Base-by-base conservation (phyloP, 2,888 invertebrate genomes). In the Clepsis dumicolana region DNA sequence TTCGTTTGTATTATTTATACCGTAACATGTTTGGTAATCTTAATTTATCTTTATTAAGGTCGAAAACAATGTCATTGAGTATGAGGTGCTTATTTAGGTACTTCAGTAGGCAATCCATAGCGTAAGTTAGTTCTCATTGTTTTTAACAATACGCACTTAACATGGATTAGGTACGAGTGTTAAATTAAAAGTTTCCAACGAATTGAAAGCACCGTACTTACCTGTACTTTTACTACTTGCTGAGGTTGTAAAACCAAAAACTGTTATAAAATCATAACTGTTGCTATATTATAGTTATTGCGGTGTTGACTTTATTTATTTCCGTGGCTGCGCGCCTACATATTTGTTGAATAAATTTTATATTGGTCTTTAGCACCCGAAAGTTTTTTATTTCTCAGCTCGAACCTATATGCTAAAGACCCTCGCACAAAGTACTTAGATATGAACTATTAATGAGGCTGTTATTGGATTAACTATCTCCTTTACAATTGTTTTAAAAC, bases 281-380 rank as follows among this genome's bases (percentile, higher is more conserved):
- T 48, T 21, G 21, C 16, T 18, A 21, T 21, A 21, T 48, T 48
- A 48, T 18, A n/a, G n/a, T n/a, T n/a, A 21, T 48, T 21, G 48
- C 21, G 21, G 10, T 48, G 21, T 48, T 48, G 3, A 18, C 48
- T 48, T 48, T 48, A 12, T 48, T 48, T 21, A 48, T 48, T 21
- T 21, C 21, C 2, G 21, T 48, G 21, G 48, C 12, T 48, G 48
- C 48, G 32, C 16, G 16, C 29, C 32, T 54, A 56, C 8, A 56
- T 56, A 35, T 35, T 62, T 61, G 56, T 70, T 54, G 60, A 67
- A 61, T 65, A 65, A 50, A 65, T 54, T 64, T 53, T 68, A 48
- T 64, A 68, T 53, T 59, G 52, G 68, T 59, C 57, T 64, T 68
- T 68, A 68, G 63, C 35, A 53, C n/a, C 10, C 2, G 29, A 0